Percentiles rank a stretch among this genome's conserved stretches.
Conservation (phyloP, 2,797 vertebrate species). For the Salmo trutta region DNA sequence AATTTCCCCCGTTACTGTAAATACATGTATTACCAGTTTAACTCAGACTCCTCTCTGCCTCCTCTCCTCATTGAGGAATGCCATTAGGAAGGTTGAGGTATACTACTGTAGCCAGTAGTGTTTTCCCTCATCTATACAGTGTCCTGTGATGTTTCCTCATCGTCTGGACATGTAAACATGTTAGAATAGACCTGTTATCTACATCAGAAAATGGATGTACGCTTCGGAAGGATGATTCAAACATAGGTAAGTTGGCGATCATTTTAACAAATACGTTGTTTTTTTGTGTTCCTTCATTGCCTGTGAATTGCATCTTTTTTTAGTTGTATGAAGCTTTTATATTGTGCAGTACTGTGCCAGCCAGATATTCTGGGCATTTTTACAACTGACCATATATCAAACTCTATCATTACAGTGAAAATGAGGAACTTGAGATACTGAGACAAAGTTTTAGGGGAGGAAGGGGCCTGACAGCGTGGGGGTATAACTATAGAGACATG, state of each 20-base stretch:
- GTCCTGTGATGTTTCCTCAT: background rate
- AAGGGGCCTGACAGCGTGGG: background rate
- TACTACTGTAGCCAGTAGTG: background rate
- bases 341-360: no score
- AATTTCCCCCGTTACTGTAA: background rate
- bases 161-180: background rate
- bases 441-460: slow-evolving; percentile 13
- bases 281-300: no score
- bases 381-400: background rate
- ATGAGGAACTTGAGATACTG: slow-evolving; percentile 42
- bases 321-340: no score
- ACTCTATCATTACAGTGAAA: slow-evolving; percentile 16
- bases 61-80: slow-evolving; percentile 53
- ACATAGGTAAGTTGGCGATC: background rate
- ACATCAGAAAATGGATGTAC: background rate
- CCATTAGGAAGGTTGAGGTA: slow-evolving; percentile 48
- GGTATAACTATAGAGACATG: slow-evolving; percentile 22
- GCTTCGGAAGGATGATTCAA: background rate
- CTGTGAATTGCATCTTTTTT: background rate
- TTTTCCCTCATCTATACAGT: background rate
- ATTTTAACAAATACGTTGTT: background rate
- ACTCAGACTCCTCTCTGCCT: slow-evolving; percentile 8
- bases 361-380: background rate
- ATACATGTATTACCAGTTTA: background rate
- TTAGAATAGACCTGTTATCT: background rate